A percentile compares a stretch with the other conserved stretches of the same genome.
These are phyloP conservation scores for Argyrosomus japonicus DNA, from an alignment of 2,113 vertebrate species.

Conservation along the genomic window DNA sequence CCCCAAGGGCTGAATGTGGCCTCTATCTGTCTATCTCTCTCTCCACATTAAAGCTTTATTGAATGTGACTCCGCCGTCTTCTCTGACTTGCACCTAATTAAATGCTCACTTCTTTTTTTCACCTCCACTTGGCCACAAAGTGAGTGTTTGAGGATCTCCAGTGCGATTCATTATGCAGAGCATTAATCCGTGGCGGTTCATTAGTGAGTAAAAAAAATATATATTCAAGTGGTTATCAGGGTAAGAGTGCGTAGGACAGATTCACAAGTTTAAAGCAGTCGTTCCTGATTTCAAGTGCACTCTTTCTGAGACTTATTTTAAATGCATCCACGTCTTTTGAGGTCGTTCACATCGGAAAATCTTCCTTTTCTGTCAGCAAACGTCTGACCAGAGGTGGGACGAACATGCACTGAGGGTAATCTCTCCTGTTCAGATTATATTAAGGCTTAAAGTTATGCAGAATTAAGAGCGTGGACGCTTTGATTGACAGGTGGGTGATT, in stretches of 20 bases:
- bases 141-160: background rate
- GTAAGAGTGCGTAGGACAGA: background rate
- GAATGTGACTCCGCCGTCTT: background rate
- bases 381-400: too few relatives aligned
- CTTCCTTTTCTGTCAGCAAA: too few relatives aligned
- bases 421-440: too few relatives aligned
- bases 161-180: background rate
- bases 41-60: conserved; percentile 51
- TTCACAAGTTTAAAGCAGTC: background rate
- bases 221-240: background rate
- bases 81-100: conserved; percentile 37
- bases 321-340: too few relatives aligned
- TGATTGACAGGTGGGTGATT: too few relatives aligned
- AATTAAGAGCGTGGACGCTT: too few relatives aligned
- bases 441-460: too few relatives aligned
- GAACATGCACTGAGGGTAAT: too few relatives aligned
- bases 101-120: conserved; percentile 31
- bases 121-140: background rate
- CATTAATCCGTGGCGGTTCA: background rate
- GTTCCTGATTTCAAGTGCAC: background rate
- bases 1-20: conserved; percentile 53
- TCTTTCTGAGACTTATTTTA: background rate
- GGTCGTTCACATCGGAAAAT: too few relatives aligned
- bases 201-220: background rate
- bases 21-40: conserved; percentile 40